A percentile compares a stretch with the other conserved stretches of the same genome.
These are phyloP conservation scores for Megalopta genalis DNA, from an alignment of 1,140 invertebrate species.

Conservation along the genomic window DNA sequence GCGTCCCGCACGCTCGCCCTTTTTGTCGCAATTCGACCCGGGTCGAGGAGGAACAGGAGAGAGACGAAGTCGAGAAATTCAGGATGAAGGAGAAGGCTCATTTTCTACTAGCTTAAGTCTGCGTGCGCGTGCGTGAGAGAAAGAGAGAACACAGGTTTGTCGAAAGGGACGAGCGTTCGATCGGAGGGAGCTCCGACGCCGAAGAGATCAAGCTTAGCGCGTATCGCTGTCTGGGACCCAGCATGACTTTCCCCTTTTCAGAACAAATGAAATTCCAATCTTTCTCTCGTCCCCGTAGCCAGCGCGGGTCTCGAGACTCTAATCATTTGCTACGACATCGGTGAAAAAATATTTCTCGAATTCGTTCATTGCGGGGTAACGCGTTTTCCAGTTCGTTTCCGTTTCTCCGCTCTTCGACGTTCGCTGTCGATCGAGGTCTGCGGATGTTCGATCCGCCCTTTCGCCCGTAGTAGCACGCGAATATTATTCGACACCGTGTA, in stretches of 20 bases:
- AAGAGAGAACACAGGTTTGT: slow-evolving; percentile 13
- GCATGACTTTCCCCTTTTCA: not conserved
- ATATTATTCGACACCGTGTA: not conserved
- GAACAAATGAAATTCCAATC: too few relatives aligned
- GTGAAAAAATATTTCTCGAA: not conserved
- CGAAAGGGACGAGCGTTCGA: slow-evolving; percentile 65
- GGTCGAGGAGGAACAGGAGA: not conserved
- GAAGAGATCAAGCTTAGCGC: not conserved
- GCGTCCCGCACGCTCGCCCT: slow-evolving; percentile 34
- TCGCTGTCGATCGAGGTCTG: not conserved
- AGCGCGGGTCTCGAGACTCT: too few relatives aligned
- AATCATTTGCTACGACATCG: too few relatives aligned
- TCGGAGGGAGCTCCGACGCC: slow-evolving; percentile 21
- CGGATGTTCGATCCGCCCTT: not conserved
- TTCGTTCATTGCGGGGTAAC: not conserved
- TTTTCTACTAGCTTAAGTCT: slow-evolving; percentile 45
- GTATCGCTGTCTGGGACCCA: too few relatives aligned
- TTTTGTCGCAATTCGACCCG: slow-evolving; percentile 19
- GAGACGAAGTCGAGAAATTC: not conserved
- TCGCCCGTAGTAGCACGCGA: too few relatives aligned
- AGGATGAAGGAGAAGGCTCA: slow-evolving; percentile 15
- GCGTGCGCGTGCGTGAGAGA: not conserved
- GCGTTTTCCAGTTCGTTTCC: not conserved
- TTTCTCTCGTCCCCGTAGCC: too few relatives aligned
- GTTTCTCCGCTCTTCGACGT: not conserved